Conservation (phyloP, 2,888 invertebrate species). For the Ophion ellenae region DNA sequence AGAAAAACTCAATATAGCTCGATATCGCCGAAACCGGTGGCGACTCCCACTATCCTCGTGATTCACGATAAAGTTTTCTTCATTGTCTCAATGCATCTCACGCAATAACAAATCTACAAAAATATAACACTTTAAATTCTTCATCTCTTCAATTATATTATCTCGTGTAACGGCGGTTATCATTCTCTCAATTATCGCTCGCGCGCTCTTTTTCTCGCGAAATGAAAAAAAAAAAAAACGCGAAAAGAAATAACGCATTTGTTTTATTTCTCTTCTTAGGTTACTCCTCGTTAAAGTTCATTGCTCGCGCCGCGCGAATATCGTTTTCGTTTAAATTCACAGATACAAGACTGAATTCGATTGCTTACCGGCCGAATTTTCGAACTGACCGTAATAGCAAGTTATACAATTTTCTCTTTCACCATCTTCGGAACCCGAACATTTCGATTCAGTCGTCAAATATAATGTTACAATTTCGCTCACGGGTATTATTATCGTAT, state of each 20-base stretch:
- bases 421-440: not conserved
- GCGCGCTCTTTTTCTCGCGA: slow-evolving; percentile 35
- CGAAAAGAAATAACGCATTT: no score
- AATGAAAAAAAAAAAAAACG: no score
- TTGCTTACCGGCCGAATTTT: slow-evolving; percentile 6
- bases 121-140: slow-evolving; percentile 82
- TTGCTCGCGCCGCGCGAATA: slow-evolving; percentile 13
- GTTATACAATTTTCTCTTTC: slow-evolving; percentile 7
- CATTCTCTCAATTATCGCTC: slow-evolving; percentile 60
- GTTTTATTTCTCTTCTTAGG: slow-evolving; percentile 5
- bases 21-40: slow-evolving; percentile 45
- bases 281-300: slow-evolving; percentile 15
- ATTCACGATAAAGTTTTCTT: slow-evolving; percentile 66
- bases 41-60: slow-evolving; percentile 52
- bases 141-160: slow-evolving; percentile 78
- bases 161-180: slow-evolving; percentile 76
- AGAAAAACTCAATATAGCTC: slow-evolving; percentile 32
- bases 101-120: slow-evolving; percentile 84
- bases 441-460: slow-evolving; percentile 33
- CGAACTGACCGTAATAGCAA: slow-evolving; percentile 10
- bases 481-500: slow-evolving; percentile 43
- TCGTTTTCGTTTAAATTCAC: slow-evolving; percentile 62
- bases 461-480: slow-evolving; percentile 39
- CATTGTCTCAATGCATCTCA: slow-evolving; percentile 82
- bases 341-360: slow-evolving; percentile 11